Base-by-base conservation (phyloP, 1,140 invertebrate species). In the Anoplolepis gracilipes region DNA sequence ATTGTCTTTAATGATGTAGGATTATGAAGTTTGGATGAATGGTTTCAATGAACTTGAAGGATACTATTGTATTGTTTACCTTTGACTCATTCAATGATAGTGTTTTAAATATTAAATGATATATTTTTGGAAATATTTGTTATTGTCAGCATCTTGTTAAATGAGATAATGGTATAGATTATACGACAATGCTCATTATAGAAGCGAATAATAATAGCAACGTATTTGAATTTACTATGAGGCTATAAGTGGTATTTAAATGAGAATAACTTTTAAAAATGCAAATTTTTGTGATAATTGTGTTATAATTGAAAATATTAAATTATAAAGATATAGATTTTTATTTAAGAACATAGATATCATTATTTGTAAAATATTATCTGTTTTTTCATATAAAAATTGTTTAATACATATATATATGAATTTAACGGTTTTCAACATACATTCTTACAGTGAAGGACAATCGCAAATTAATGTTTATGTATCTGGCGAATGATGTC, bases 401-500 rank as follows among this genome's bases (percentile, higher is more conserved):
- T 53, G 19, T n/a, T n/a, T 11, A 6, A 16, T 4, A 0, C 13
- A 8, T 19, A 8, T 16, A 49, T 19, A 49, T 16, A 49, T 16
- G 57, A 67, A 0, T 39, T 19, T 39, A 59, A 59, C 22, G 46
- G 3, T 82, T 57, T 25, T 36, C 7, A 87, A 8, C 4, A 57
- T 67, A 39, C 53, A 57, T 89, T 77, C 88, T 97, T 97, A 81
- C 96, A 99, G 98, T 97, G 0, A 97, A 98, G 94, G 97, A 98
- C 86, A 96, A 96, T 77, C 97, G 97, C 89, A 98, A 99, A 92
- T 94, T 99, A 64, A 99, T 98, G 30, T 98, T 99, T 91, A 98
- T 99, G 96, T 99, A 99, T 94, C 95, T 99, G 85, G 99, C 99
- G 4, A 99, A 99, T 96, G 99, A 99, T 96, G 98, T 99, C 33